Conservation (phyloP, 2,113 vertebrate genomes). For the Athene cunicularia region DNA sequence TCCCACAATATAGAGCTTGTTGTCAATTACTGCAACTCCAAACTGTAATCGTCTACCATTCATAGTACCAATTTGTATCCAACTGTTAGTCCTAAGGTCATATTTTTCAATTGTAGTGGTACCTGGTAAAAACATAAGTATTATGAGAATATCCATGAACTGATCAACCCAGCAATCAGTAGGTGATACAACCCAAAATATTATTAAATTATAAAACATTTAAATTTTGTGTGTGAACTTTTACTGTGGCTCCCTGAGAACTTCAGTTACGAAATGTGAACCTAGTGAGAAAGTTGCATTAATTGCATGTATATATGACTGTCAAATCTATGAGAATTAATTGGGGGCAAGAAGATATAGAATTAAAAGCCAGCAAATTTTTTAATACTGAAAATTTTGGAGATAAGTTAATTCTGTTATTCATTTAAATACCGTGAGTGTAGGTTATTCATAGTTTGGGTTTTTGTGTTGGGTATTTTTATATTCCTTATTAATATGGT, state of each 20-base stretch:
- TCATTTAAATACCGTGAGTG: neutral
- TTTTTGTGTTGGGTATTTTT: neutral
- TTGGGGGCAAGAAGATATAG: neutral
- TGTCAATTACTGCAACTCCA: conserved; percentile 94
- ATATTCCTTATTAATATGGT: neutral
- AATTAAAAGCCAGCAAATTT: neutral
- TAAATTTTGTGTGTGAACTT: neutral
- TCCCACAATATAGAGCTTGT: conserved; percentile 94
- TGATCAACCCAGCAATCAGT: neutral
- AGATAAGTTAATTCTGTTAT: neutral
- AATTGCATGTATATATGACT: accelerated
- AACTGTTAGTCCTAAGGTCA: conserved; percentile 92
- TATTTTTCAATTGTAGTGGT: conserved; percentile 96
- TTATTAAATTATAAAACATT: neutral
- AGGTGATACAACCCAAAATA: neutral
- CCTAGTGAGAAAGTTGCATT: neutral
- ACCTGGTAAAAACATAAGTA: conserved; percentile 67
- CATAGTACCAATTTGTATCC: conserved; percentile 91
- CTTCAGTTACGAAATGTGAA: neutral
- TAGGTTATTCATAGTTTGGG: neutral
- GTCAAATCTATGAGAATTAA: neutral
- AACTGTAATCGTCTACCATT: conserved; percentile 92
- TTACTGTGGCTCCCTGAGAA: neutral
- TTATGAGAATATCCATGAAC: neutral
- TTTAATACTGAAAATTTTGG: neutral